Percentiles rank a stretch among this genome's conserved stretches.
Evolutionary conservation across 2,888 invertebrate species (phyloP).

Genomic region (Dinocampus coccinellae): DNA sequence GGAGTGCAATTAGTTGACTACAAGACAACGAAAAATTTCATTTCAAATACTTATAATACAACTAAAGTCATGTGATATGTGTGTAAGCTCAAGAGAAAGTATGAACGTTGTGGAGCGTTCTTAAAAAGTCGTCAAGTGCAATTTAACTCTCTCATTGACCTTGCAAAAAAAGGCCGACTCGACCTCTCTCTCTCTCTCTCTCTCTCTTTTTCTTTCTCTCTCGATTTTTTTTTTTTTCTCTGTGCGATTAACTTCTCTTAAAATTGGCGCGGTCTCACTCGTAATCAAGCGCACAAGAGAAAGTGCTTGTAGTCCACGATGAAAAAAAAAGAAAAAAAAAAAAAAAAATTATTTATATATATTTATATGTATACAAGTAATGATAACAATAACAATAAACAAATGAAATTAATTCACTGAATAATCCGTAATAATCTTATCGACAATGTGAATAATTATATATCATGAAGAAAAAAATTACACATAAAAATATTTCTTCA

Average conservation of each 20-base stretch:
- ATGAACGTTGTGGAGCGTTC: not conserved
- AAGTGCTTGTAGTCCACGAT: conserved; percentile 5
- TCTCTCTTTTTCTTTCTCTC: too few relatives aligned
- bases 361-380: too few relatives aligned
- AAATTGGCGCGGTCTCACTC: conserved; percentile 18
- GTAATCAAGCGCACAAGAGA: conserved; percentile 24
- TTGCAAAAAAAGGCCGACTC: conserved; percentile 24
- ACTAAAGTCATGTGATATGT: not conserved
- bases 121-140: conserved; percentile 35
- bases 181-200: conserved; percentile 7
- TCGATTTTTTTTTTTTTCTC: too few relatives aligned
- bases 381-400: not conserved
- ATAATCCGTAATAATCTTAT: too few relatives aligned
- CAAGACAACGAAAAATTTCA: not conserved
- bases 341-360: not conserved
- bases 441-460: too few relatives aligned
- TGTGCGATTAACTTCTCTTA: conserved; percentile 13
- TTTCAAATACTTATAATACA: not conserved
- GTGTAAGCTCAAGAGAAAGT: conserved; percentile 16
- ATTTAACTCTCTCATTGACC: conserved; percentile 34
- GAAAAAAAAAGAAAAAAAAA: not conserved
- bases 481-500: too few relatives aligned
- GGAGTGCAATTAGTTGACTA: conserved; percentile 7
- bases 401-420: conserved; percentile 1
- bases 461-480: too few relatives aligned